Conservation (phyloP, 2,888 invertebrate genomes). For the Phania funesta region DNA sequence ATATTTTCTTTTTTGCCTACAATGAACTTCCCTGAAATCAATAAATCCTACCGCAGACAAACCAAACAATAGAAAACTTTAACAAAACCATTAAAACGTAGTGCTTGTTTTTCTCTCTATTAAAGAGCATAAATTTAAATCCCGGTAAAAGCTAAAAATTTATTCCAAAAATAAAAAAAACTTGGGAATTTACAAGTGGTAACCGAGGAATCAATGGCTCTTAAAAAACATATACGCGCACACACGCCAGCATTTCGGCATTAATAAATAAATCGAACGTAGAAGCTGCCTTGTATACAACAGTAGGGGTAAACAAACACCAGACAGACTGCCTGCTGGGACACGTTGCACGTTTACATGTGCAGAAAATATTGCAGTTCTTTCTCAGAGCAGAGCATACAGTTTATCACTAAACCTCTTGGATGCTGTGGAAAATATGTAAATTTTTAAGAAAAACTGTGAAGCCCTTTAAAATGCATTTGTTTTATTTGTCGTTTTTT, state of each 20-base stretch:
- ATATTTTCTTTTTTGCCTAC: not conserved
- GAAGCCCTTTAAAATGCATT: slow-evolving; percentile 45
- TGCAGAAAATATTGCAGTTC: not conserved
- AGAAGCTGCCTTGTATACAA: slow-evolving; percentile 6
- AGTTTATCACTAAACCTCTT: not conserved
- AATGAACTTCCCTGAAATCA: not conserved
- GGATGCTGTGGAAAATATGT: slow-evolving; percentile 23
- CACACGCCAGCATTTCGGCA: not conserved
- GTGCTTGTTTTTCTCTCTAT: slow-evolving; percentile 3
- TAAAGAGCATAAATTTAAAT: slow-evolving; percentile 51
- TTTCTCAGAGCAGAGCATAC: not conserved
- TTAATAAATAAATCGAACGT: not conserved
- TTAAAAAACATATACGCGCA: slow-evolving; percentile 9
- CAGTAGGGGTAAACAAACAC: slow-evolving; percentile 33
- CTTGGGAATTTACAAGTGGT: slow-evolving; percentile 19
- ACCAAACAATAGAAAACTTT: slow-evolving; percentile 2
- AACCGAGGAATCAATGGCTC: slow-evolving; percentile 36
- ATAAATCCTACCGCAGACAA: slow-evolving; percentile 36
- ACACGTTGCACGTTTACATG: not conserved
- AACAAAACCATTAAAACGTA: slow-evolving; percentile 18
- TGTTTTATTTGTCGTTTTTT: slow-evolving; percentile 15
- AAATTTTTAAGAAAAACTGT: slow-evolving; percentile 8
- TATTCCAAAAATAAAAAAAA: not conserved
- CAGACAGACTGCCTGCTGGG: slow-evolving; percentile 47
- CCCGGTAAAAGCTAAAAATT: slow-evolving; percentile 11